Evolutionary conservation across 2,113 vertebrate genomes (phyloP).

Genomic region (Cyphomyrus plagiostoma): DNA sequence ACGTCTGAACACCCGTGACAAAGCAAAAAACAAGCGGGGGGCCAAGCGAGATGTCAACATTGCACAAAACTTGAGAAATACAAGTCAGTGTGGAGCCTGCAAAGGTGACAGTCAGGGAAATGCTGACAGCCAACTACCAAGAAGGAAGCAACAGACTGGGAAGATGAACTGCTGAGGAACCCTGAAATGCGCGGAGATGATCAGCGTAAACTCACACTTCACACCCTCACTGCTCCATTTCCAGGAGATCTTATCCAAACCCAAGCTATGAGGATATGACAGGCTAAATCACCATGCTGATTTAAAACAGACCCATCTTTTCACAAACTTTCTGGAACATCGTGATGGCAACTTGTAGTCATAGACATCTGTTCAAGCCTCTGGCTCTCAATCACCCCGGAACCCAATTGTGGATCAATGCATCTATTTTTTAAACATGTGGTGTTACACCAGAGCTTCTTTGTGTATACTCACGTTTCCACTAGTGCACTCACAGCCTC

Average conservation of each 20-base stretch:
- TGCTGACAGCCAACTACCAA: constrained; percentile 6
- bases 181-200: neutral
- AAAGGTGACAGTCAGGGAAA: neutral
- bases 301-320: neutral
- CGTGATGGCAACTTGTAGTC: neutral
- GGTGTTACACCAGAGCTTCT: neutral
- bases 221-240: neutral
- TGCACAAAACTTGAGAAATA: neutral
- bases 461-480: neutral
- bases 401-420: neutral
- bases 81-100: neutral
- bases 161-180: neutral
- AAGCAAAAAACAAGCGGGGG: neutral
- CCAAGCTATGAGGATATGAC: neutral
- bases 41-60: neutral
- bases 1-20: neutral
- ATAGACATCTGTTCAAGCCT: neutral
- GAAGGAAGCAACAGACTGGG: neutral
- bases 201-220: neutral
- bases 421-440: neutral
- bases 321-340: neutral
- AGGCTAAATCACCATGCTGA: neutral
- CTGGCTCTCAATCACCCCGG: neutral
- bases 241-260: neutral
- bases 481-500: neutral